These are phyloP conservation scores for Drosophila mulleri DNA, from an alignment of 2,888 invertebrate species.

Conservation along the genomic window DNA sequence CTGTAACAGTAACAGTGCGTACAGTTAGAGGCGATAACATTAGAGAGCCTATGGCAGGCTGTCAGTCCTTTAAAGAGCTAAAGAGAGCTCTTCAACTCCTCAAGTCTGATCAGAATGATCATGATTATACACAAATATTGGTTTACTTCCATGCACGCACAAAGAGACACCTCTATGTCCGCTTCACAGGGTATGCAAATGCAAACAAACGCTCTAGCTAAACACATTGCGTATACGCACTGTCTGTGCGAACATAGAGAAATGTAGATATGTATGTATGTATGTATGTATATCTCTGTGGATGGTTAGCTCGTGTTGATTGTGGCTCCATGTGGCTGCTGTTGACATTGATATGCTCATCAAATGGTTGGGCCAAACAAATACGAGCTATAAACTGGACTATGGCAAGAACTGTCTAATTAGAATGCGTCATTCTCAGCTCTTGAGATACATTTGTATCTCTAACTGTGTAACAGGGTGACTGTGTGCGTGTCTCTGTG, in stretches of 20 bases:
- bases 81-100: not conserved
- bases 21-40: no score
- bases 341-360: conserved; percentile 38
- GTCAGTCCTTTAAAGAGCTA: no score
- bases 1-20: no score
- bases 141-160: not conserved
- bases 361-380: conserved; percentile 19
- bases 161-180: not conserved
- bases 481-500: not conserved
- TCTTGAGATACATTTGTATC: conserved; percentile 40
- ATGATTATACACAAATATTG: not conserved
- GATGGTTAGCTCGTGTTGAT: not conserved
- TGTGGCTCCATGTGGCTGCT: conserved; percentile 24
- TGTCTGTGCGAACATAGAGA: not conserved
- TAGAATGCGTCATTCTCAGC: conserved; percentile 50
- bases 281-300: not conserved
- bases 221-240: conserved; percentile 28
- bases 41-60: no score
- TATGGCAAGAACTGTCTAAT: conserved; percentile 41
- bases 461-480: not conserved
- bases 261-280: not conserved
- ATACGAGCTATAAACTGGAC: conserved; percentile 10
- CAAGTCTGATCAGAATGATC: not conserved
- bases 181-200: not conserved
- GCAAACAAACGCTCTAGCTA: not conserved